Percentiles rank a stretch among this genome's conserved stretches.
Evolutionary conservation across 2,797 vertebrate genomes (phyloP).

Genomic region (Oreochromis grahami): DNA sequence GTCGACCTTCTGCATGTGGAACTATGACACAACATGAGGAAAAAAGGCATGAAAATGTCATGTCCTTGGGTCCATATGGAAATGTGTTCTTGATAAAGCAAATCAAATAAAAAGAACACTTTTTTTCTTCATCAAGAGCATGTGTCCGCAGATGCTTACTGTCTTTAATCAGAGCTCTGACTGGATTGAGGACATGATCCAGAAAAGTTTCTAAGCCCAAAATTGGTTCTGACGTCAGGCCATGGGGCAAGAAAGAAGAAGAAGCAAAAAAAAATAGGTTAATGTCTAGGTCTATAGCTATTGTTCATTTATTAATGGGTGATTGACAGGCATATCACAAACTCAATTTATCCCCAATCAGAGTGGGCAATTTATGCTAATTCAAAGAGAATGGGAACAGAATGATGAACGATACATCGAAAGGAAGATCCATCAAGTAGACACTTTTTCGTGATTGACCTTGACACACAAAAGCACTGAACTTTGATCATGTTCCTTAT

Average conservation of each 20-base stretch:
- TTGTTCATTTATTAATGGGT: slow-evolving; percentile 41
- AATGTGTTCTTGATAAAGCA: slow-evolving; percentile 15
- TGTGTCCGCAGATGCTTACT: neutral
- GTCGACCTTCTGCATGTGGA: slow-evolving; percentile 13
- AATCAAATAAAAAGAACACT: slow-evolving; percentile 37
- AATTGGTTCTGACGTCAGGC: slow-evolving; percentile 18
- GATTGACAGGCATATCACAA: slow-evolving; percentile 47
- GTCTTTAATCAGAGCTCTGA: slow-evolving; percentile 32
- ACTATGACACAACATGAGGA: slow-evolving; percentile 8
- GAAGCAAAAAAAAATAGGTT: neutral
- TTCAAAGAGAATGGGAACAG: slow-evolving; percentile 41
- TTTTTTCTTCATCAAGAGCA: neutral
- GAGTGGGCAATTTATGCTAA: slow-evolving; percentile 39
- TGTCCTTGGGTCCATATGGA: slow-evolving; percentile 11
- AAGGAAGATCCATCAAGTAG: slow-evolving; percentile 9
- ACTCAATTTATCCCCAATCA: slow-evolving; percentile 52
- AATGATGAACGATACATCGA: slow-evolving; percentile 39
- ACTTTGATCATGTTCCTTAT: neutral
- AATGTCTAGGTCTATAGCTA: slow-evolving; percentile 28
- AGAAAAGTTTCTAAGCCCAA: slow-evolving; percentile 10
- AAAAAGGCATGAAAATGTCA: neutral
- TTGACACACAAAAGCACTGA: slow-evolving; percentile 30
- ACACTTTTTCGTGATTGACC: slow-evolving; percentile 19
- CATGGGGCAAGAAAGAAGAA: neutral
- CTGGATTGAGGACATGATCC: slow-evolving; percentile 7